These are phyloP conservation scores for Chydorus sphaericus DNA, from an alignment of 2,888 invertebrate species.

Conservation along the genomic window DNA sequence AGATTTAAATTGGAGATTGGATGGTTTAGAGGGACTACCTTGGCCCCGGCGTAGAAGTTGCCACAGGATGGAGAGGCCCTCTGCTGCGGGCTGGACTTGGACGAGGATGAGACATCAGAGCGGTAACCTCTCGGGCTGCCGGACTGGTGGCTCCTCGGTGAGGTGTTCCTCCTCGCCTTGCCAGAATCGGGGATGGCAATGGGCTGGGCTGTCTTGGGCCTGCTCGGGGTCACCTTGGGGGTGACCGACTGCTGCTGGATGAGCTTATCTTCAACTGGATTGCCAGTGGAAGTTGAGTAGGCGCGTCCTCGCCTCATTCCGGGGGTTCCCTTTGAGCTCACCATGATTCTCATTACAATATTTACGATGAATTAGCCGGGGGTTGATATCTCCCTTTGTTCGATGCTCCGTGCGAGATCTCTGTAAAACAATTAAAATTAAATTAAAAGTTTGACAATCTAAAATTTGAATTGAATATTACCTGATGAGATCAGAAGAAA, in stretches of 20 bases:
- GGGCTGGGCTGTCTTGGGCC: neutral
- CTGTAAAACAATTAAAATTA: too few species aligned
- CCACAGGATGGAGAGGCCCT: neutral
- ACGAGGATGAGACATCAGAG: neutral
- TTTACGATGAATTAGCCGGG: neutral
- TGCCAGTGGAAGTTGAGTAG: slow-evolving; percentile 8
- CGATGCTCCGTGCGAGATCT: neutral
- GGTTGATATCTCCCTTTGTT: neutral
- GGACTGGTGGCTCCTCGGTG: neutral
- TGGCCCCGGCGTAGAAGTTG: neutral
- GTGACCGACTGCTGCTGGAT: neutral
- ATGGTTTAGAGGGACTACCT: too few species aligned
- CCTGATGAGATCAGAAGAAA: slow-evolving; percentile 5
- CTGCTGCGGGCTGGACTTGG: neutral
- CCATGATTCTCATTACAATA: slow-evolving; percentile 2
- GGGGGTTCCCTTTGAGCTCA: neutral
- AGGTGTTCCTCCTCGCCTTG: neutral
- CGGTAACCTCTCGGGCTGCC: slow-evolving; percentile 2
- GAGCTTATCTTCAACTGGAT: slow-evolving; percentile 3
- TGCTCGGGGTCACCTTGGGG: neutral
- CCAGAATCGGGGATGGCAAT: slow-evolving; percentile 4
- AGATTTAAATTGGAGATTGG: too few species aligned
- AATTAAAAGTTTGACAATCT: too few species aligned
- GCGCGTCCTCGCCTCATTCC: slow-evolving; percentile 6
- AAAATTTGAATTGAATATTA: neutral